A percentile compares a stretch with the other conserved stretches of the same genome.
phyloP scores from a whole-genome alignment of 1,140 invertebrate species.

The Coptotermes formosanus region DNA sequence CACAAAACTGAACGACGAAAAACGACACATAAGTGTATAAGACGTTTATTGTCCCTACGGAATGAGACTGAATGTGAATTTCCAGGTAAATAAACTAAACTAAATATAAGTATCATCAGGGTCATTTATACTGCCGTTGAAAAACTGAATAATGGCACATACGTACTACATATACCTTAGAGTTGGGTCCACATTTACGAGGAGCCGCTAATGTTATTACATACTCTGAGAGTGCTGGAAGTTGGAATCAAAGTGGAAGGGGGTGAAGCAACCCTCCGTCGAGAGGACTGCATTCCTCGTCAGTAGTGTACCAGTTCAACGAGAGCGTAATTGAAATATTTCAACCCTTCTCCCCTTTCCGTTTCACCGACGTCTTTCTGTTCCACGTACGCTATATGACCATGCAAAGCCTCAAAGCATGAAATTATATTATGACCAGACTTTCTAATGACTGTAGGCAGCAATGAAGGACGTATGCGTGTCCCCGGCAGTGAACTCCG shows the following conservation, averaged over 20 bases:
- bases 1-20: too few relatives aligned
- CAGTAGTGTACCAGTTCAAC: neutral
- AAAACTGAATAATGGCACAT: neutral
- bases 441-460: neutral
- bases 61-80: neutral
- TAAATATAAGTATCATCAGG: neutral
- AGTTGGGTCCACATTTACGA: neutral
- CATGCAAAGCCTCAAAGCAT: constrained; percentile 4
- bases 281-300: neutral
- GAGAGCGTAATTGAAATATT: constrained; percentile 6
- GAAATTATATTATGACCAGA: neutral
- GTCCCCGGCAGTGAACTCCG: neutral
- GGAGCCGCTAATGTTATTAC: neutral
- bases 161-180: neutral
- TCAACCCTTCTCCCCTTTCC: neutral
- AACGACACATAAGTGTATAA: too few relatives aligned
- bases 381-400: neutral
- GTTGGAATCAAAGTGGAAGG: neutral
- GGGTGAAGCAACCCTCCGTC: neutral
- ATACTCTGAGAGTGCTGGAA: neutral
- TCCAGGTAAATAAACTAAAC: neutral
- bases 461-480: neutral
- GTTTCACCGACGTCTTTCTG: neutral
- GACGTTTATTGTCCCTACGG: neutral
- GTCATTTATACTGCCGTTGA: neutral